A percentile compares a stretch with the other conserved stretches of the same genome.
Evolutionary conservation across 1,140 invertebrate genomes (phyloP).

Genomic region (Monomorium pharaonis): DNA sequence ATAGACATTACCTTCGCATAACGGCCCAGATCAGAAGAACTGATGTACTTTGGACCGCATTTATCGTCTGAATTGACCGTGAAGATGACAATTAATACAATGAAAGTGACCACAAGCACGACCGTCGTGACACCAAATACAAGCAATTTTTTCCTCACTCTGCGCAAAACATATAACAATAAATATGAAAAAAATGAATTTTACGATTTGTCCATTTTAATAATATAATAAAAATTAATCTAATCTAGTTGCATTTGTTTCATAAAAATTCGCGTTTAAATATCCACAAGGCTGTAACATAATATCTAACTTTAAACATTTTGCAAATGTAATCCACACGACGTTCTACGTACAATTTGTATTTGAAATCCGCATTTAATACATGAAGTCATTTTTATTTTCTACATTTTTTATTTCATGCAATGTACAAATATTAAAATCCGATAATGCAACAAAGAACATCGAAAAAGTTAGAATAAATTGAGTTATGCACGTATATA

Average conservation of each 20-base stretch:
- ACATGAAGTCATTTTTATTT: not conserved
- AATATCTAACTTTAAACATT: not conserved
- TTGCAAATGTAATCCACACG: not conserved
- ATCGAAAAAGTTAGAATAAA: not conserved
- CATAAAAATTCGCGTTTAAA: not conserved
- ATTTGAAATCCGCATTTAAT: not conserved
- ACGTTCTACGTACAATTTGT: not conserved
- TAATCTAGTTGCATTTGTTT: not conserved
- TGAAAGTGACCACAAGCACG: conserved; percentile 55
- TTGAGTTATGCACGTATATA: not conserved
- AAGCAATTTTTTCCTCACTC: conserved; percentile 39
- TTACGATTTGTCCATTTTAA: not conserved
- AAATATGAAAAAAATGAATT: not conserved
- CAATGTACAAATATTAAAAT: not conserved
- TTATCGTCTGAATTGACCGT: conserved; percentile 23
- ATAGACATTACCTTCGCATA: conserved; percentile 70
- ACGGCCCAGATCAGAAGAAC: conserved; percentile 50
- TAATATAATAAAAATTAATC: not conserved
- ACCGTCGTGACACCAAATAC: conserved; percentile 38
- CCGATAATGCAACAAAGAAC: not conserved
- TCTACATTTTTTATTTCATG: not conserved
- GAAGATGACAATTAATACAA: conserved; percentile 58
- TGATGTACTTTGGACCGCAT: conserved; percentile 24
- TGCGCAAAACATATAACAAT: conserved; percentile 23
- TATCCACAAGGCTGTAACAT: not conserved